Base-by-base conservation (phyloP, 1,140 invertebrate genomes). In the Mya arenaria region DNA sequence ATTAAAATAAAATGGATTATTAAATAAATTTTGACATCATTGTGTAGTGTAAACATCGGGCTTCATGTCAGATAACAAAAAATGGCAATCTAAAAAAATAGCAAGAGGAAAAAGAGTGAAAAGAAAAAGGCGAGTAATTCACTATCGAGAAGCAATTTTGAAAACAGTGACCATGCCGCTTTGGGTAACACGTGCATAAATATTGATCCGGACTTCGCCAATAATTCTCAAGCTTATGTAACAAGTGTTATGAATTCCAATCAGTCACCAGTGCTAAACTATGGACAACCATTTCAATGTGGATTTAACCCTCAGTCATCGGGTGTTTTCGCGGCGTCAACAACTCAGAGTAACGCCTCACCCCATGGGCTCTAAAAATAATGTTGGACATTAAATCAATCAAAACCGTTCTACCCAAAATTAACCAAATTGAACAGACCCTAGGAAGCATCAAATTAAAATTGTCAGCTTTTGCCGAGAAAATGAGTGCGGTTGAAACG, bases 371-470 rank as follows among this genome's bases (percentile, higher is more conserved):
- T 4, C 17, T 63, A 5, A 32, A 28, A 28, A 15, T 63, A 28
- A 63, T 63, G 19, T 28, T 32, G n/a, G 60, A 63, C 36, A 34
- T 63, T 4, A 63, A 63, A 63, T 8, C 60, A 5, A 63, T 63
- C 19, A 63, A 63, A 63, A 4, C 13, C 4, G 60, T 34, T 63
- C 30, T 63, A 32, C 60, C 60, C 4, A 30, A 63, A 63, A 63
- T 63, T 63, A 34, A 63, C 30, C 60, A 63, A 63, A 63, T 63
- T 30, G 60, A 63, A n/a, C 60, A 63, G 19, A 32, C 60, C 36
- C 28, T 63, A 6, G 36, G n/a, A 17, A 28, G 6, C 36, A 5
- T 65, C 4, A 65, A 2, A 37, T 13, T 65, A 4, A 36, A 1
- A n/a, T 17, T 65, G 23, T 6, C 13, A 65, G 62, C 30, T 32